Base-by-base conservation (phyloP, 2,113 vertebrate species). In the Bostrychus sinensis region DNA sequence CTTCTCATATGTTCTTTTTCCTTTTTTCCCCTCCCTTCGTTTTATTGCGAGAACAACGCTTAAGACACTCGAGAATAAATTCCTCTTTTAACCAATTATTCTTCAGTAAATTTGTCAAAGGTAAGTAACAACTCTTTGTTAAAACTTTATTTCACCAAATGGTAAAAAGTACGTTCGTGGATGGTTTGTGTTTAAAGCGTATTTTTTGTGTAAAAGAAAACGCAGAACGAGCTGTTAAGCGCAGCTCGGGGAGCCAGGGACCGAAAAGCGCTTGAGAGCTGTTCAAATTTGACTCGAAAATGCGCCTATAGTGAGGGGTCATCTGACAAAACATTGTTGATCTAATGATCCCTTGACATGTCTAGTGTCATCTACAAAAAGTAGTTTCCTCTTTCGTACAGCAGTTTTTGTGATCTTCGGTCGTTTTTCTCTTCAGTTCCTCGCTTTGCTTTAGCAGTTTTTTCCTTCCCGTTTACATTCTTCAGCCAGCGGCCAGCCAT, bases 11-110 rank as follows among this genome's bases (percentile, higher is more conserved):
- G 81, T 82, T 89, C 76, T 81, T 85, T 86, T 80, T 78, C 45
- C 65, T 73, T 82, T 84, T 87, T 85, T 85, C 65, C 25, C 70
- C 78, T 78, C 65, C 85, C 81, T 85, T 83, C 78, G 59, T 89
- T 86, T 87, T 89, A 88, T 84, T 56, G 83, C 69, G 89, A 86
- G 85, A 89, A 89, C 89, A 88, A 89, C 86, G 86, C 88, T 85
- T 86, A 68, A 77, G 66, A 80, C 58, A 84, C 77, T 68, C 73
- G 70, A 89, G 60, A 88, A 70, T 65, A 78, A 63, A 66, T 76
- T 77, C 71, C 13, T 13, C 45, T 72, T 78, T 68, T 19, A 34
- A 66, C 70, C 81, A 36, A 26, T 53, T 58, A 70, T 84, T 55
- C 74, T n/a, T 75, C 56, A 28, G 43, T 5, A 67, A 82, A 13